Evolutionary conservation across 1,140 invertebrate genomes (phyloP).

Genomic region (Trachymyrmex septentrionalis): DNA sequence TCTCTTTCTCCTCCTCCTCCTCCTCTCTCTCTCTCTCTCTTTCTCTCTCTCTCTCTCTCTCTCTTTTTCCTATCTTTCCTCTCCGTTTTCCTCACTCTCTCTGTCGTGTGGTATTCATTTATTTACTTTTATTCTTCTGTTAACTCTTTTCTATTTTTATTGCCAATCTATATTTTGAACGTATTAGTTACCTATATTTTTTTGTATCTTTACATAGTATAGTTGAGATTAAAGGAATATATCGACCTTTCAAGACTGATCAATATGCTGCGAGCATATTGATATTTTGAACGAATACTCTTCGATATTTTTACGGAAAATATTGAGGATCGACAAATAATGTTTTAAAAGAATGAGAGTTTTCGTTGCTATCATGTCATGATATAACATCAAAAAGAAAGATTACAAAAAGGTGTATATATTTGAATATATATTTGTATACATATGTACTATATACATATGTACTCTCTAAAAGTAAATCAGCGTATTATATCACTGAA

Average conservation of each 20-base stretch:
- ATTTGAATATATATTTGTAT: too few species aligned
- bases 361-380: neutral
- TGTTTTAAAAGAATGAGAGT: neutral
- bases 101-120: neutral
- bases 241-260: neutral
- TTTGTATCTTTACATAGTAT: neutral
- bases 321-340: neutral
- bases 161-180: neutral
- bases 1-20: neutral
- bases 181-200: neutral
- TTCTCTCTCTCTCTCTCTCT: too few species aligned
- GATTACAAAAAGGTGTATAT: neutral
- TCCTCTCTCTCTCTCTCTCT: neutral
- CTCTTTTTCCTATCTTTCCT: too few species aligned
- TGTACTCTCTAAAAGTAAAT: too few species aligned
- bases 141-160: neutral
- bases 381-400: neutral
- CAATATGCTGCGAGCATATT: neutral
- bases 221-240: neutral
- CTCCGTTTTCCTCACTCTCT: too few species aligned
- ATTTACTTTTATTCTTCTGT: too few species aligned
- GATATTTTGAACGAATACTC: neutral
- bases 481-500: too few species aligned
- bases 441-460: too few species aligned
- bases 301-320: neutral